Evolutionary conservation across 1,140 invertebrate species (phyloP).

Genomic region (Anadara kagoshimensis): DNA sequence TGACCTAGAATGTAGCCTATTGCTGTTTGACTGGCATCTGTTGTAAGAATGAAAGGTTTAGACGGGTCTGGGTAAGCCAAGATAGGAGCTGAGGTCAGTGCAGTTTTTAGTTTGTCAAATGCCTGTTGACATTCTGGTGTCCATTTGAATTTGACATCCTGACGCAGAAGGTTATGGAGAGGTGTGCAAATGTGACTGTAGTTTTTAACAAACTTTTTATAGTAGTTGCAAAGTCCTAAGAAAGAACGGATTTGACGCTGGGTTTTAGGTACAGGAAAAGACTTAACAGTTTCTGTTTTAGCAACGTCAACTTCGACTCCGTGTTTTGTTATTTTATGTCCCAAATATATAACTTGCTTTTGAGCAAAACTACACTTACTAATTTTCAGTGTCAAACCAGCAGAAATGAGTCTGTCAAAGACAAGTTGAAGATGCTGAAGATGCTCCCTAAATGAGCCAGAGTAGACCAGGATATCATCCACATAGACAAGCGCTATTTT

Average conservation of each 20-base stretch:
- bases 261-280: constrained; percentile 35
- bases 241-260: constrained; percentile 8
- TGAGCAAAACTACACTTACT: constrained; percentile 39
- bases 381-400: constrained; percentile 37
- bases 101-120: constrained; percentile 31
- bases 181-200: constrained; percentile 11
- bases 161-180: constrained; percentile 3
- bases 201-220: constrained; percentile 7
- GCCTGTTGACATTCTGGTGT: constrained; percentile 38
- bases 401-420: constrained; percentile 31
- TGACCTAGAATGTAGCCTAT: constrained; percentile 51
- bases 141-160: constrained; percentile 34
- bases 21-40: constrained; percentile 54
- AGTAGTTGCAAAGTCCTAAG: constrained; percentile 23
- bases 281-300: constrained; percentile 33
- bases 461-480: constrained; percentile 46
- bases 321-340: constrained; percentile 39
- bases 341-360: constrained; percentile 41
- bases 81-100: constrained; percentile 41
- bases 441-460: constrained; percentile 31
- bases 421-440: constrained; percentile 29
- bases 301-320: constrained; percentile 39
- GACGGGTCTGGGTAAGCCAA: constrained; percentile 36
- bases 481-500: constrained; percentile 40
- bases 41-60: constrained; percentile 49